Evolutionary conservation across 1,140 invertebrate genomes (phyloP).

Genomic region (Drosophila saltans): DNA sequence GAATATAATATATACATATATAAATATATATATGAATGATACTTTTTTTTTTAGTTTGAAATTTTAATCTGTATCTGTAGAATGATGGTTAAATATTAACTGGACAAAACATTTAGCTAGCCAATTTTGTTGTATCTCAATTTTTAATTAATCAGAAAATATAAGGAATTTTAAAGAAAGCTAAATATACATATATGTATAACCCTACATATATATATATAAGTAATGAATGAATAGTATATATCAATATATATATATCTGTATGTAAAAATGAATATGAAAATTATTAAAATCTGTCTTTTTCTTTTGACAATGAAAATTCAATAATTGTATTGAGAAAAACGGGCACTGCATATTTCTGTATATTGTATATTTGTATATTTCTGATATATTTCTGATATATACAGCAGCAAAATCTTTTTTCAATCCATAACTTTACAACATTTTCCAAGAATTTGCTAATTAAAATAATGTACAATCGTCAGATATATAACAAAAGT

Average conservation of each 20-base stretch:
- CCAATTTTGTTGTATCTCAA: constrained; percentile 55
- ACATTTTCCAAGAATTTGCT: too few species aligned
- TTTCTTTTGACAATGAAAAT: too few species aligned
- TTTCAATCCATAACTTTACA: too few species aligned
- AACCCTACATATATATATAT: not conserved
- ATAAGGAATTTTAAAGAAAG: constrained; percentile 12
- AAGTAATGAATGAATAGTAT: not conserved
- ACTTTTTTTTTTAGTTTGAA: constrained; percentile 12
- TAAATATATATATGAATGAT: not conserved
- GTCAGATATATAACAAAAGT: too few species aligned
- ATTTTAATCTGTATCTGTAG: constrained; percentile 8
- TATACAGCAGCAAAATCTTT: too few species aligned
- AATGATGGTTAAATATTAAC: constrained; percentile 32
- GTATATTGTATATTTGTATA: too few species aligned
- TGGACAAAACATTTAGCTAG: constrained; percentile 39
- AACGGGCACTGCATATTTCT: too few species aligned
- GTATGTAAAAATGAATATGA: not conserved
- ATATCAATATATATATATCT: too few species aligned
- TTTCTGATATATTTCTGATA: too few species aligned
- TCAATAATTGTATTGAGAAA: too few species aligned
- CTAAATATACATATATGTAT: constrained; percentile 21
- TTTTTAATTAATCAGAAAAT: constrained; percentile 27
- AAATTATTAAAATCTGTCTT: not conserved
- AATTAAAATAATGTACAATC: too few species aligned
- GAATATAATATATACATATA: too few species aligned